A percentile compares a stretch with the other conserved stretches of the same genome.
Evolutionary conservation across 2,888 invertebrate species (phyloP).

Genomic region (Leucophenga montana): DNA sequence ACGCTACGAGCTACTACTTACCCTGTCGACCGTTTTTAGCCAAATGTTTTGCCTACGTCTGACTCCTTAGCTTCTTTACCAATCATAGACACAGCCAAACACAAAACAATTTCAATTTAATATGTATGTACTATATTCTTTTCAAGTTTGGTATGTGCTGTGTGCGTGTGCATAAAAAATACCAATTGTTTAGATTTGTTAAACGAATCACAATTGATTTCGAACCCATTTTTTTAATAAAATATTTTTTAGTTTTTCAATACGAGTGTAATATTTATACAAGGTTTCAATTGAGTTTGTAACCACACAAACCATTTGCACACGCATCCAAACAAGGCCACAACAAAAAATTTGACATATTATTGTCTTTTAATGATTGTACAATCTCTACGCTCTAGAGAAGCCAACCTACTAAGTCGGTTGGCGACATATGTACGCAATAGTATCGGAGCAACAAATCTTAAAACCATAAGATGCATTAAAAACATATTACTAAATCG

Average conservation of each 20-base stretch:
- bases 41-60: too few species aligned
- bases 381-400: background rate
- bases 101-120: background rate
- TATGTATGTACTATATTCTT: background rate
- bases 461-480: background rate
- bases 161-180: slow-evolving; percentile 36
- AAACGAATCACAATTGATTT: slow-evolving; percentile 14
- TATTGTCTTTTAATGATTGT: background rate
- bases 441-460: background rate
- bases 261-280: background rate
- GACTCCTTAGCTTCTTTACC: too few species aligned
- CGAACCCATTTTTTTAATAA: slow-evolving; percentile 8
- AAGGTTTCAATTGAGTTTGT: slow-evolving; percentile 19
- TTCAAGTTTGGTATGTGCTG: slow-evolving; percentile 27
- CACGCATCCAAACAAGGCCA: background rate
- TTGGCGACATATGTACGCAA: background rate
- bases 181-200: slow-evolving; percentile 29
- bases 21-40: too few species aligned
- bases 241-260: slow-evolving; percentile 22
- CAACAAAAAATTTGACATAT: too few species aligned
- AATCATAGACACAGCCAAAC: background rate
- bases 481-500: background rate
- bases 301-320: background rate
- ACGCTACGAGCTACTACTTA: too few species aligned
- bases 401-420: background rate